Conservation (phyloP, 2,797 vertebrate genomes). For the Rhabdophis nuchalis region DNA sequence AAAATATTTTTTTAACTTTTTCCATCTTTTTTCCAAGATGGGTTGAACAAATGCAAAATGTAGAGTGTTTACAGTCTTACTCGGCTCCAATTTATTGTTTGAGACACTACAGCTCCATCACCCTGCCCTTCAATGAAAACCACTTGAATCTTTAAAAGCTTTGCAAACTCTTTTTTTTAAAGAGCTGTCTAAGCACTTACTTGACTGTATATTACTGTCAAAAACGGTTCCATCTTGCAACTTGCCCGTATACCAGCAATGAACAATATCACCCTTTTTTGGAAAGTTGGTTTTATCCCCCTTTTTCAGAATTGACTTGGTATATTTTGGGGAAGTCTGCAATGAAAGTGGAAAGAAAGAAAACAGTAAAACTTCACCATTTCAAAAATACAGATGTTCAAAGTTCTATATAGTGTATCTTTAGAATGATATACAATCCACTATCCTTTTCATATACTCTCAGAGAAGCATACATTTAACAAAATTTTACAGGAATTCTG, state of each 20-base stretch:
- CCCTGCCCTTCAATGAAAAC: background rate
- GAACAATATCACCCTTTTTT: constrained; percentile 89
- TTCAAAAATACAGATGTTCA: background rate
- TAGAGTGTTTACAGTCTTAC: too few relatives aligned
- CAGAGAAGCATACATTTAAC: background rate
- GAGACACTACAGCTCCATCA: too few relatives aligned
- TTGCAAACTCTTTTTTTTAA: background rate
- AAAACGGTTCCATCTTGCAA: constrained; percentile 94
- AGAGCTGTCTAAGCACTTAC: constrained; percentile 64
- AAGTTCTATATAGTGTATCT: background rate
- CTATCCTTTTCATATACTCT: background rate
- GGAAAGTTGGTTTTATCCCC: constrained; percentile 94
- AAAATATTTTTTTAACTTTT: background rate
- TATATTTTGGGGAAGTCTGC: constrained; percentile 90
- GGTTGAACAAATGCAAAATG: background rate
- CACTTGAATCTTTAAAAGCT: background rate
- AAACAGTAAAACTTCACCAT: background rate
- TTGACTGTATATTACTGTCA: constrained; percentile 86
- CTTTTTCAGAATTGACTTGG: constrained; percentile 87
- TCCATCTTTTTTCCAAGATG: background rate
- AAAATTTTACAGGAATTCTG: background rate
- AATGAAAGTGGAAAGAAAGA: background rate
- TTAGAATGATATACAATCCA: background rate
- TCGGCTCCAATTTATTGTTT: background rate
- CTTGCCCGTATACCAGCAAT: constrained; percentile 94